These are phyloP conservation scores for Agonopterix subpropinquella DNA, from an alignment of 2,888 invertebrate species.

Conservation along the genomic window DNA sequence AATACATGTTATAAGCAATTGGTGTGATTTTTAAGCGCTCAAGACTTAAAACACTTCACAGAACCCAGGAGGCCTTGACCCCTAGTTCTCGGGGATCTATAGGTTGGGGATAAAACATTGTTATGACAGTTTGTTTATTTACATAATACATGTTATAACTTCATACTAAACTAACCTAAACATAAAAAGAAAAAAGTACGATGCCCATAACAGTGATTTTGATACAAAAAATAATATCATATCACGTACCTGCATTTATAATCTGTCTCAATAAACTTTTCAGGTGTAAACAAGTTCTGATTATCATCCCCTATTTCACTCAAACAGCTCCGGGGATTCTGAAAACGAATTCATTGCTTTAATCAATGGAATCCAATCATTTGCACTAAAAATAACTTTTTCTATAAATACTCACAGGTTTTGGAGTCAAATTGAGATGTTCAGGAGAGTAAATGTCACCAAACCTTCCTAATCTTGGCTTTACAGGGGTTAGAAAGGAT, in stretches of 20 bases:
- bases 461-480: conserved; percentile 58
- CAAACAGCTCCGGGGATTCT: conserved; percentile 37
- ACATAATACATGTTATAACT: too few relatives aligned
- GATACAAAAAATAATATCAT: too few relatives aligned
- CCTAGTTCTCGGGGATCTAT: too few relatives aligned
- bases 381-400: neutral
- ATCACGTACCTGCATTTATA: conserved; percentile 52
- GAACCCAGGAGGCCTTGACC: too few relatives aligned
- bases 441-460: conserved; percentile 66
- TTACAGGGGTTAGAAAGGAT: conserved; percentile 47
- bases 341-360: conserved; percentile 6
- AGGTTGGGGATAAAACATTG: too few relatives aligned
- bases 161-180: too few relatives aligned
- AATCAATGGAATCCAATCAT: neutral
- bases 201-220: too few relatives aligned
- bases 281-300: conserved; percentile 44
- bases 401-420: conserved; percentile 47
- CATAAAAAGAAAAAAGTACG: too few relatives aligned
- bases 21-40: too few relatives aligned
- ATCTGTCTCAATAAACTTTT: conserved; percentile 37
- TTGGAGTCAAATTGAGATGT: conserved; percentile 65
- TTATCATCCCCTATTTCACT: conserved; percentile 41
- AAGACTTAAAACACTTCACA: too few relatives aligned
- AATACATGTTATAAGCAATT: too few relatives aligned
- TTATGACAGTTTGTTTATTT: too few relatives aligned